Conservation (phyloP, 2,888 invertebrate genomes). For the Drosophila mercatorum region DNA sequence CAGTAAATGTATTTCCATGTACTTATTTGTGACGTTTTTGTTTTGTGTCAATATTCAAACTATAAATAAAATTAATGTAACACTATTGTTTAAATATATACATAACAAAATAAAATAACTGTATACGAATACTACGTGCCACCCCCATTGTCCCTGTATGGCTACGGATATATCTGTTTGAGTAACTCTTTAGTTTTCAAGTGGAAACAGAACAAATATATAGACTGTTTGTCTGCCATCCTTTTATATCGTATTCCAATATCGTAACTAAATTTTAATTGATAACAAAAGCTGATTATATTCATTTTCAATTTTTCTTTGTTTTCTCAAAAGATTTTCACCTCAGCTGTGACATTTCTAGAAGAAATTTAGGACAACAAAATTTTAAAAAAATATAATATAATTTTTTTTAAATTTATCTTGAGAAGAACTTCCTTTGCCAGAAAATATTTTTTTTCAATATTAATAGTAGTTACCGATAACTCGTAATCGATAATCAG, state of each 20-base stretch:
- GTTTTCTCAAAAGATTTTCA: neutral
- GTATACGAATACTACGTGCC: conserved; percentile 23
- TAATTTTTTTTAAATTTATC: neutral
- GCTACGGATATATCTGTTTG: conserved; percentile 24
- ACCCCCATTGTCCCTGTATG: conserved; percentile 11
- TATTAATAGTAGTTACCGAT: neutral
- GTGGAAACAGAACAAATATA: conserved; percentile 24
- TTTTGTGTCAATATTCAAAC: conserved; percentile 51
- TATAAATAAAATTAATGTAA: conserved; percentile 47
- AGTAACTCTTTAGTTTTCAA: conserved; percentile 27
- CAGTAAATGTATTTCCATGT: conserved; percentile 80
- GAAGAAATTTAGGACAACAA: too few relatives aligned
- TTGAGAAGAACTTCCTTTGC: neutral
- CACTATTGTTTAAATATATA: conserved; percentile 37
- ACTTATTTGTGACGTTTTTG: conserved; percentile 68
- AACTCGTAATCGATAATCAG: neutral
- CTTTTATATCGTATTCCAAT: neutral
- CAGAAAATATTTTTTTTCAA: too few relatives aligned
- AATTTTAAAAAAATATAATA: too few relatives aligned
- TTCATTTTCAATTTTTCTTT: neutral
- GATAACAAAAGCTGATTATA: neutral
- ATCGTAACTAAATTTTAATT: neutral
- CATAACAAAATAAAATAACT: conserved; percentile 5
- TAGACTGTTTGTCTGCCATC: conserved; percentile 20
- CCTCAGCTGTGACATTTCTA: too few relatives aligned